A percentile compares a stretch with the other conserved stretches of the same genome.
Conservation (phyloP, 2,797 vertebrate species). For the Rhodeus uyekii region DNA sequence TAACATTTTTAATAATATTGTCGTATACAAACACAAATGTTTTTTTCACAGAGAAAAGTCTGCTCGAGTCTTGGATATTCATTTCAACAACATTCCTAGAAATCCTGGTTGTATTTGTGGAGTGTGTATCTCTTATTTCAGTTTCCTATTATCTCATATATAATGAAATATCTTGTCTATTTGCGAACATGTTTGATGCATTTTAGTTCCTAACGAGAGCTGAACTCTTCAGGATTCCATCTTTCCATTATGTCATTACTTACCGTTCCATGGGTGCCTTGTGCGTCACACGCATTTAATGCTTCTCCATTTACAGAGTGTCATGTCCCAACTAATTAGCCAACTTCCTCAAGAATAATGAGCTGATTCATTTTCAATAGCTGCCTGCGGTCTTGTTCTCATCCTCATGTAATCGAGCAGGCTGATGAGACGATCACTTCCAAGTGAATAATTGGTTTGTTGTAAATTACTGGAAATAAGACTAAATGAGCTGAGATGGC, state of each 20-base stretch:
- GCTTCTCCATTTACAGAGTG: not conserved
- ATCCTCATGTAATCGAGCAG: conserved; percentile 26
- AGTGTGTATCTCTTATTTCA: not conserved
- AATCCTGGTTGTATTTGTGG: not conserved
- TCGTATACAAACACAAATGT: not conserved
- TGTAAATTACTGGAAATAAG: conserved; percentile 42
- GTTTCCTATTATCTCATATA: not conserved
- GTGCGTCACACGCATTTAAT: not conserved
- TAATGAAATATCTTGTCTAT: not conserved
- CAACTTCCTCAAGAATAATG: conserved; percentile 21
- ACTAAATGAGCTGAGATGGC: conserved; percentile 41
- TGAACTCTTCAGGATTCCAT: not conserved
- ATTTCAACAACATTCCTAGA: not conserved
- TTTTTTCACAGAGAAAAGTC: not conserved
- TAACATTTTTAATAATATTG: not conserved
- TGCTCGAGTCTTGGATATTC: not conserved
- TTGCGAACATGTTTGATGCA: not conserved
- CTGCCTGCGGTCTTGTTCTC: conserved; percentile 14
- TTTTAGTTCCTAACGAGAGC: not conserved
- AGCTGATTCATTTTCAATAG: conserved; percentile 35
- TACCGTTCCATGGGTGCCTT: not conserved
- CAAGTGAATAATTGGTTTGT: conserved; percentile 37
- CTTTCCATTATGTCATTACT: not conserved
- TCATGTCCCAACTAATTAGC: conserved; percentile 31
- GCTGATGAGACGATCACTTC: conserved; percentile 38